Base-by-base conservation (phyloP, 2,888 invertebrate genomes). In the Ferdinandea cuprea region DNA sequence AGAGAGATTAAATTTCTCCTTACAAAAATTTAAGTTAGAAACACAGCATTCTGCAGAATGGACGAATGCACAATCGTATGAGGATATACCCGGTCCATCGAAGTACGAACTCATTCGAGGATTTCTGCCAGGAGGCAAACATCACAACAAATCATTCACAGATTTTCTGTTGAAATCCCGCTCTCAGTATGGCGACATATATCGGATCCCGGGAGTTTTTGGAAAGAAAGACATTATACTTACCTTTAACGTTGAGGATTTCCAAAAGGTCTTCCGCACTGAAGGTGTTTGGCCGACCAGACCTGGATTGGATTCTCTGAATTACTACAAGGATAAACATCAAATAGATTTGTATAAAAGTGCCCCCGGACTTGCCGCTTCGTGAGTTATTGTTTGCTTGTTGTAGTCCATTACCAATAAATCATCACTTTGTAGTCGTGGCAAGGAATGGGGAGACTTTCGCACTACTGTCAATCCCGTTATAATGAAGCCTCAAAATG, bases 401-500 rank as follows among this genome's bases (percentile, higher is more conserved):
- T n/a, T n/a, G n/a, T n/a, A n/a, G n/a, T 0, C 15, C 7, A 40
- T 15, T 7, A 13, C 7, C 7, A 40, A 13, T 13, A 6, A 15
- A 25, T 25, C 5, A 3, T 25, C 5, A 25, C 5, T 25, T 25
- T 25, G 25, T 3, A 25, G 25, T 25, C 5, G 3, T 25, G 94
- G 93, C 3, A 15, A 40, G 2, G 40, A 5, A 7, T 95, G 95
- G 95, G 92, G 93, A 40, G 91, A 93, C 54, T 92, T 94, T 77
- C 91, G 95, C 30, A 92, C 92, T 1, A 93, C 93, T 81, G 93
- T 94, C 0, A 94, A 94, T 88, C 93, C 93, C 79, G 92, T 93
- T 52, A 90, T 95, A 90, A 89, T 94, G 88, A 92, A 93, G 86
- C 93, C 93, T 0, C 92, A 93, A 87, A 86, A 91, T 30, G 89